Percentiles rank a stretch among this genome's conserved stretches.
Conservation (phyloP, 2,888 invertebrate genomes). For the Podotricha telesiphe region DNA sequence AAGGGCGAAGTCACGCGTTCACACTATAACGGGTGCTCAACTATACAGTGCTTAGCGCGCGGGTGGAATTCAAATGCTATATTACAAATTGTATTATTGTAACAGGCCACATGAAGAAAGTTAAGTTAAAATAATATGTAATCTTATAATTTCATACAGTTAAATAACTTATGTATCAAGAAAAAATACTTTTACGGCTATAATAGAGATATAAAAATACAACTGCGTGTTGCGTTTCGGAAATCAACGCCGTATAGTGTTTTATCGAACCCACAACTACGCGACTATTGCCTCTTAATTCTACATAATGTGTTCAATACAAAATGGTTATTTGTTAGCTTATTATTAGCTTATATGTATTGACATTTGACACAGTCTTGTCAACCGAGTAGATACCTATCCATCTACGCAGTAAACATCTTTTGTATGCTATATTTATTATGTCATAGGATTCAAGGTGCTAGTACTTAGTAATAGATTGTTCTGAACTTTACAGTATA, state of each 20-base stretch:
- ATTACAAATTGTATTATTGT: constrained; percentile 17
- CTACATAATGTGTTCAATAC: background rate
- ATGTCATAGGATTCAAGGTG: constrained; percentile 7
- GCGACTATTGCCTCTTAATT: background rate
- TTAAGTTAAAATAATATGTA: background rate
- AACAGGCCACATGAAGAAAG: constrained; percentile 1
- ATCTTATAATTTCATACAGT: background rate
- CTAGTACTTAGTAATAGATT: background rate
- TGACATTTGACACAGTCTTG: background rate
- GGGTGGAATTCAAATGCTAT: constrained; percentile 28
- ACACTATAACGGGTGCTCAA: constrained; percentile 31
- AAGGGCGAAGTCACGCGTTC: constrained; percentile 11
- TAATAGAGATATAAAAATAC: too few species aligned
- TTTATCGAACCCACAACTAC: too few species aligned
- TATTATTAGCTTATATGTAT: constrained; percentile 1
- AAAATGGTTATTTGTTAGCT: background rate
- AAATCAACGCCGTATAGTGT: too few species aligned
- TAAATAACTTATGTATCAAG: background rate
- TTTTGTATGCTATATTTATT: background rate
- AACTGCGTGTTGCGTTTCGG: too few species aligned
- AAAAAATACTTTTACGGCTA: too few species aligned
- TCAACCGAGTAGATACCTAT: background rate
- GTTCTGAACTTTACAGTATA: background rate
- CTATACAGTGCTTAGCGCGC: constrained; percentile 4
- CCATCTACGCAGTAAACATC: background rate